Conservation (phyloP, 1,140 invertebrate genomes). For the Sinonovacula constricta region DNA sequence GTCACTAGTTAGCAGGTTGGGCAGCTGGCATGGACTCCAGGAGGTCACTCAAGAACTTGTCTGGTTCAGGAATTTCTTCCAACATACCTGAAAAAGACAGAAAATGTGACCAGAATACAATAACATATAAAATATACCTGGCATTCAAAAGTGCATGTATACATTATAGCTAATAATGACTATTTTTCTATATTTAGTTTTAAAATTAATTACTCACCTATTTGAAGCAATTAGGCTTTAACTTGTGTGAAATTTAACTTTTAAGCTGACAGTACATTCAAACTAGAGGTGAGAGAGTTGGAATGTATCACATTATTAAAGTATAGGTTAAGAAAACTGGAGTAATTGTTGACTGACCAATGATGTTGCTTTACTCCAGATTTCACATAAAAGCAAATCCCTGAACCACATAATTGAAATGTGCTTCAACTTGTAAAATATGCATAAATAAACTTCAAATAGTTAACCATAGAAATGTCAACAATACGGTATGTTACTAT, state of each 20-base stretch:
- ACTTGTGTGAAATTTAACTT: background rate
- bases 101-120: background rate
- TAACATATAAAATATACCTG: background rate
- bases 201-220: background rate
- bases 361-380: background rate
- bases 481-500: too few species aligned
- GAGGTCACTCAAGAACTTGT: constrained; percentile 81
- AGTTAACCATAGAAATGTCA: too few species aligned
- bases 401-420: too few species aligned
- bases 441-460: too few species aligned
- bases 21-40: constrained; percentile 67
- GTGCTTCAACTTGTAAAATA: too few species aligned
- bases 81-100: constrained; percentile 82
- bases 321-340: background rate
- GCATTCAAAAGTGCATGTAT: background rate
- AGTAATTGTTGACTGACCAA: background rate
- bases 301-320: background rate
- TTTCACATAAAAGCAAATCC: too few species aligned
- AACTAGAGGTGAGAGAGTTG: too few species aligned
- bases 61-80: constrained; percentile 82
- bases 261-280: background rate
- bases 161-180: background rate
- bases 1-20: too few species aligned
- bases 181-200: background rate
- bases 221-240: background rate